A percentile compares a stretch with the other conserved stretches of the same genome.
Conservation (phyloP, 2,113 vertebrate species). For the Megatriorchis doriae region DNA sequence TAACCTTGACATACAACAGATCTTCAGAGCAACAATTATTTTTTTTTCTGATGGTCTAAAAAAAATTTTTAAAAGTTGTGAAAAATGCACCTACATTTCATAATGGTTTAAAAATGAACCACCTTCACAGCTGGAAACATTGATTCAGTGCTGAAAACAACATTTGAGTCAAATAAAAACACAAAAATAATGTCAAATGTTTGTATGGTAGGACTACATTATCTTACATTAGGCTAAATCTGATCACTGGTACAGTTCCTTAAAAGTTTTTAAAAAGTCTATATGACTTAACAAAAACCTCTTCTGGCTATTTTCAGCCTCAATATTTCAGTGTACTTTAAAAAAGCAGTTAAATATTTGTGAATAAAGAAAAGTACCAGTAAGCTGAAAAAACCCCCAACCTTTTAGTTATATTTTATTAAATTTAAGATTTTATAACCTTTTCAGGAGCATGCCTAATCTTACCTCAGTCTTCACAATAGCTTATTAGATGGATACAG, state of each 20-base stretch:
- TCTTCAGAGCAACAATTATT: neutral
- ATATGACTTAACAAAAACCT: neutral
- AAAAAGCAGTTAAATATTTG: neutral
- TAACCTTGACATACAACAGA: neutral
- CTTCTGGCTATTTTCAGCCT: neutral
- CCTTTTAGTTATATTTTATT: neutral
- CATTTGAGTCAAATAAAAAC: neutral
- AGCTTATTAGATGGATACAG: neutral
- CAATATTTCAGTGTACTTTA: neutral
- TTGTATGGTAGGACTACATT: neutral
- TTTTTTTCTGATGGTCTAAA: neutral
- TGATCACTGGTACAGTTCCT: neutral
- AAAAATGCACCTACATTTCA: neutral
- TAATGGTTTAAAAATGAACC: neutral
- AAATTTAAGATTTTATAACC: neutral
- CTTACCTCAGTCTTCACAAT: neutral
- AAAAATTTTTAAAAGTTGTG: neutral
- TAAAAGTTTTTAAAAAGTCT: neutral
- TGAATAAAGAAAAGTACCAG: neutral
- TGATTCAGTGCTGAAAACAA: neutral
- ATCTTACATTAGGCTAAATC: neutral
- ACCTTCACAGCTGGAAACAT: neutral
- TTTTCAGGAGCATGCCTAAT: neutral
- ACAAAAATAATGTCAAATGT: neutral
- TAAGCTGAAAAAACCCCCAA: neutral